Evolutionary conservation across 2,113 vertebrate genomes (phyloP).

Genomic region (Nothocercus nigrocapillus): DNA sequence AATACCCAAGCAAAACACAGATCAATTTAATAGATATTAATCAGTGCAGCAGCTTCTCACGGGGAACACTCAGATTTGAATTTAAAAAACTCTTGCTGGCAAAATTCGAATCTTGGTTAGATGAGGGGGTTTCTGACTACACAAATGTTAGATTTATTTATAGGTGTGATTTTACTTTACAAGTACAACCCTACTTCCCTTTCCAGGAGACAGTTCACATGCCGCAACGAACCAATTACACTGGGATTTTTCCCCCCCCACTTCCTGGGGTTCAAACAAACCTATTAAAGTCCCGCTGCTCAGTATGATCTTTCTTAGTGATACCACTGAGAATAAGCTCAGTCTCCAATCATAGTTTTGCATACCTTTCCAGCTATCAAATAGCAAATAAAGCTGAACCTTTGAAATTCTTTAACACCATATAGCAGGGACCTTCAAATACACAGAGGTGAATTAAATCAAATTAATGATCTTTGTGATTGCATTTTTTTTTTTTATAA

Average conservation of each 20-base stretch:
- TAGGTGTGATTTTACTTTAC: conserved; percentile 58
- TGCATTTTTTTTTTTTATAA: conserved; percentile 18
- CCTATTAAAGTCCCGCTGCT: conserved; percentile 70
- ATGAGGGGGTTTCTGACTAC: conserved; percentile 31
- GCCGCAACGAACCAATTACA: conserved; percentile 70
- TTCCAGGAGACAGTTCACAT: conserved; percentile 69
- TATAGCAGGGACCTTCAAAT: conserved; percentile 46
- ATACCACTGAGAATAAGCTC: conserved; percentile 68
- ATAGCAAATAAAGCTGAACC: conserved; percentile 41
- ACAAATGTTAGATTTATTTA: conserved; percentile 64
- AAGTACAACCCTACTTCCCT: conserved; percentile 62
- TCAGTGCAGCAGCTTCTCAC: background rate
- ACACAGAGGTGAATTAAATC: conserved; percentile 1
- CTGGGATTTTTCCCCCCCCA: conserved; percentile 17
- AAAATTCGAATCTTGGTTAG: conserved; percentile 51
- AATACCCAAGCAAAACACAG: background rate
- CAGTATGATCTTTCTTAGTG: conserved; percentile 65
- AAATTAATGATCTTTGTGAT: conserved; percentile 17
- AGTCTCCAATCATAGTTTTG: conserved; percentile 72
- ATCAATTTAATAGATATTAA: conserved; percentile 19
- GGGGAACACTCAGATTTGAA: conserved; percentile 33
- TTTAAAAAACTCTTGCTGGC: conserved; percentile 13
- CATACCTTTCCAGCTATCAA: conserved; percentile 70
- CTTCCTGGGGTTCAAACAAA: conserved; percentile 72
- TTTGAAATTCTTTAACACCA: conserved; percentile 60